These are phyloP conservation scores for Drosophila murphyi DNA, from an alignment of 1,140 invertebrate species.

Conservation along the genomic window DNA sequence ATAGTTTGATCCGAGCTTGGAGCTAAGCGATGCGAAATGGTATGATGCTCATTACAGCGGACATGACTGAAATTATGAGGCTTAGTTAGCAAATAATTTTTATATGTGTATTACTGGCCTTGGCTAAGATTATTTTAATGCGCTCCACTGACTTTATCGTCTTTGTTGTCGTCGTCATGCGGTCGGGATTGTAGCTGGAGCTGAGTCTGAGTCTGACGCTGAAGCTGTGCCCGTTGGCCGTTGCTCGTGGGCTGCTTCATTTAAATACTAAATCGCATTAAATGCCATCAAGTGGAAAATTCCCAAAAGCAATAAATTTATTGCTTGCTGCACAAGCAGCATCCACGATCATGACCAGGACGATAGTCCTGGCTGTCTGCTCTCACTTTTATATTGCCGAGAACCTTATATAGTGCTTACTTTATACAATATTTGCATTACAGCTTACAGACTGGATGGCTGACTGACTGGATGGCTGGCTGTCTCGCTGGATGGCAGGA, in stretches of 20 bases:
- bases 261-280: constrained; percentile 83
- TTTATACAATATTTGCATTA: constrained; percentile 80
- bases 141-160: constrained; percentile 76
- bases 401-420: constrained; percentile 56
- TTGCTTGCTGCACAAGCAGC: constrained; percentile 54
- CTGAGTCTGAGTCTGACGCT: constrained; percentile 20
- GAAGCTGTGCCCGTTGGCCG: constrained; percentile 13
- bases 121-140: constrained; percentile 75
- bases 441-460: constrained; percentile 48
- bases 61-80: constrained; percentile 26
- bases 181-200: constrained; percentile 1
- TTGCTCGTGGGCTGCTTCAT: constrained; percentile 63
- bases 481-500: constrained; percentile 21
- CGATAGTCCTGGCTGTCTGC: constrained; percentile 17
- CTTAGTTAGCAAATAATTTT: constrained; percentile 40
- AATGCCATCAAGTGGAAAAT: constrained; percentile 83
- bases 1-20: constrained; percentile 15
- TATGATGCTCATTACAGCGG: constrained; percentile 34
- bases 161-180: constrained; percentile 63
- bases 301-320: constrained; percentile 83
- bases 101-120: constrained; percentile 39
- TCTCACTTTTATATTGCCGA: constrained; percentile 53
- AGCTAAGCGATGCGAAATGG: not conserved
- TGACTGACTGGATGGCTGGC: constrained; percentile 8
- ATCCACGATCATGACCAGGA: constrained; percentile 44